Percentiles rank a stretch among this genome's conserved stretches.
Conservation (phyloP, 1,140 invertebrate species). For the Antheraea pernyi region DNA sequence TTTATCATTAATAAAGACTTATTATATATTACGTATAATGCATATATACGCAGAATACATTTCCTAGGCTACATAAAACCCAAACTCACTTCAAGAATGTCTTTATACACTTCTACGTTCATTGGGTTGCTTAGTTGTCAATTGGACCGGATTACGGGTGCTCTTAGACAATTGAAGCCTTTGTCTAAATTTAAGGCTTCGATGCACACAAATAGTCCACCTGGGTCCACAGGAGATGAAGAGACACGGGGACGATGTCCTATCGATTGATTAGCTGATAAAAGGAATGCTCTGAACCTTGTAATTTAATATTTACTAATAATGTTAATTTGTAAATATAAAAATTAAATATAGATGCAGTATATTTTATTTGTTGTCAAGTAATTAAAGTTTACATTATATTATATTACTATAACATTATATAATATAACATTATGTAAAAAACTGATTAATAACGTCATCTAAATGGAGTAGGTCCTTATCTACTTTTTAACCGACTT, state of each 20-base stretch:
- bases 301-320: constrained; percentile 6
- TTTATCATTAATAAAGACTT: too few relatives aligned
- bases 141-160: constrained; percentile 2
- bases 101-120: background rate
- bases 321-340: background rate
- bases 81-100: background rate
- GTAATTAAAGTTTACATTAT: too few relatives aligned
- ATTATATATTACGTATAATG: too few relatives aligned
- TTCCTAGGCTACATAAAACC: background rate
- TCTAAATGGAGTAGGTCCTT: too few relatives aligned
- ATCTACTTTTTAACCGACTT: too few relatives aligned
- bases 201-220: constrained; percentile 15
- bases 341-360: background rate
- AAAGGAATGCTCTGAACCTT: constrained; percentile 31
- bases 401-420: too few relatives aligned
- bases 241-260: background rate
- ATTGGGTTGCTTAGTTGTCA: background rate
- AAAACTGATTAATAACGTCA: too few relatives aligned
- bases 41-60: background rate
- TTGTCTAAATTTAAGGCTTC: constrained; percentile 21
- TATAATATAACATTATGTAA: too few relatives aligned
- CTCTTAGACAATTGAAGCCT: constrained; percentile 17
- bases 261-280: constrained; percentile 4
- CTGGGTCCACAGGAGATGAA: constrained; percentile 13
- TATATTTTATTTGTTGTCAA: background rate